Conservation (phyloP, 2,113 vertebrate genomes). For the Myiozetetes cayanensis region DNA sequence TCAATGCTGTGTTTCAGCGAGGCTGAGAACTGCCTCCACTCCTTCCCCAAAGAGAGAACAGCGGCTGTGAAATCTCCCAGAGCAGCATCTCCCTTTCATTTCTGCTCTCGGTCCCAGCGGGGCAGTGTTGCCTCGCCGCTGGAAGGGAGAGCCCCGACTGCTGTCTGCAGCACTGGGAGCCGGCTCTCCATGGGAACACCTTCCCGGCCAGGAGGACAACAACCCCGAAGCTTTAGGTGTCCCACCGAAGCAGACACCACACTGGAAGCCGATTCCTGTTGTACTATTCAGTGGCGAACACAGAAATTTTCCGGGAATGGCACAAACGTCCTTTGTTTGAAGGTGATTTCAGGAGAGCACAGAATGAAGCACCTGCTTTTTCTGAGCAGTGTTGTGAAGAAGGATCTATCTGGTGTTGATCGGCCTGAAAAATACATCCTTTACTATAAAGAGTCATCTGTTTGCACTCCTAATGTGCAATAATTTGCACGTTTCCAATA, state of each 20-base stretch:
- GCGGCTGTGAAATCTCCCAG: neutral
- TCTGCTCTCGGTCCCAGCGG: neutral
- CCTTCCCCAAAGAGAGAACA: neutral
- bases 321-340: neutral
- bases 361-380: neutral
- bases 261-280: neutral
- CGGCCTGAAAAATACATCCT: neutral
- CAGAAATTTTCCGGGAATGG: neutral
- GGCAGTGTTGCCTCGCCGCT: constrained; percentile 48
- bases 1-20: neutral
- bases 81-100: neutral
- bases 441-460: neutral
- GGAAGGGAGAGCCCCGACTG: neutral
- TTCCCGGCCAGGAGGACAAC: neutral
- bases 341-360: neutral
- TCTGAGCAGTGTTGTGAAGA: neutral
- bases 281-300: neutral
- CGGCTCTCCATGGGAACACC: fast-evolving
- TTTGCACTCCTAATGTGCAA: neutral
- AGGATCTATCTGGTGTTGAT: neutral
- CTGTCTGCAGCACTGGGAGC: neutral
- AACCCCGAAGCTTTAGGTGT: neutral
- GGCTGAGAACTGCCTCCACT: neutral
- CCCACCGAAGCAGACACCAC: fast-evolving
- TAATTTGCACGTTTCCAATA: neutral